A percentile compares a stretch with the other conserved stretches of the same genome.
Evolutionary conservation across 2,888 invertebrate species (phyloP).

Genomic region (Protonemura montana): DNA sequence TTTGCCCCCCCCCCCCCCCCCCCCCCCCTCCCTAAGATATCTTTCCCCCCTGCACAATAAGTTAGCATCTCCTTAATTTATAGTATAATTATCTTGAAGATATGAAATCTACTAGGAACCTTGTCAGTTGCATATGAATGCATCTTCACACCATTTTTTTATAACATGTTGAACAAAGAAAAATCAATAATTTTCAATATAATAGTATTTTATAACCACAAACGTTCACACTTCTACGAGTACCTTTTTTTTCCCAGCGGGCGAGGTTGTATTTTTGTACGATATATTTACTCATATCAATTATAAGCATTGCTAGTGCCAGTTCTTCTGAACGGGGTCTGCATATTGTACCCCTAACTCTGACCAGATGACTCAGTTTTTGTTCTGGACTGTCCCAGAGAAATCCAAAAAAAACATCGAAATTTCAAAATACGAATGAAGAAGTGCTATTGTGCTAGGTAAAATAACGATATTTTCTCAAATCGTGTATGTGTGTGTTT

Average conservation of each 20-base stretch:
- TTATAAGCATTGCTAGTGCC: slow-evolving; percentile 51
- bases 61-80: slow-evolving; percentile 45
- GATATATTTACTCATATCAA: slow-evolving; percentile 49
- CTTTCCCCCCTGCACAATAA: slow-evolving; percentile 47
- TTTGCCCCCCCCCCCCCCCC: too few relatives aligned
- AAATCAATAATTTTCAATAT: slow-evolving; percentile 50
- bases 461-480: not conserved
- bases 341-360: not conserved
- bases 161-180: slow-evolving; percentile 49
- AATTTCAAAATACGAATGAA: not conserved
- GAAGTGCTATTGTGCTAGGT: not conserved
- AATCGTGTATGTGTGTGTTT: not conserved
- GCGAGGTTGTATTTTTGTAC: slow-evolving; percentile 53
- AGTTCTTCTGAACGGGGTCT: slow-evolving; percentile 13
- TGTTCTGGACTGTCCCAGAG: not conserved
- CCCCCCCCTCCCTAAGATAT: not conserved
- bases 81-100: slow-evolving; percentile 53
- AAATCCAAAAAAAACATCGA: not conserved
- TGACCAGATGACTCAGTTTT: not conserved
- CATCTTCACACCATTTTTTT: slow-evolving; percentile 50
- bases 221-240: slow-evolving; percentile 51
- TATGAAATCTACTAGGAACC: slow-evolving; percentile 62
- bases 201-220: slow-evolving; percentile 50
- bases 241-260: slow-evolving; percentile 50
- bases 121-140: slow-evolving; percentile 50